These are phyloP conservation scores for Charanyca ferruginea DNA, from an alignment of 2,888 invertebrate genomes.

Conservation along the genomic window DNA sequence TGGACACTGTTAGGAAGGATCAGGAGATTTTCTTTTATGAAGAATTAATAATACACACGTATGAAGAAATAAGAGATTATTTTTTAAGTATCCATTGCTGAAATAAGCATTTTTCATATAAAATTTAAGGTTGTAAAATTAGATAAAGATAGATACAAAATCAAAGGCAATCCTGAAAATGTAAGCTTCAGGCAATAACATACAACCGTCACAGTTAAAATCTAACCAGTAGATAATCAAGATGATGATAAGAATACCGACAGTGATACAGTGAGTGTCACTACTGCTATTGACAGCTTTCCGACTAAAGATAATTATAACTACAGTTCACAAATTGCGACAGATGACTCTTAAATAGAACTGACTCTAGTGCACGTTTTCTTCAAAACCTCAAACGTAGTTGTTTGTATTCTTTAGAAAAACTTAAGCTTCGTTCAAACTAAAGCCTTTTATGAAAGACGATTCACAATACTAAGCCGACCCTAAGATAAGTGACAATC, in stretches of 20 bases:
- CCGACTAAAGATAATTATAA: conserved; percentile 45
- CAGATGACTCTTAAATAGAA: conserved; percentile 41
- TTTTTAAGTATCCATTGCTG: not conserved
- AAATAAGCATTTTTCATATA: not conserved
- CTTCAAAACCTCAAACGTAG: not conserved
- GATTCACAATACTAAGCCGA: conserved; percentile 61
- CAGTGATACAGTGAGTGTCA: conserved; percentile 49
- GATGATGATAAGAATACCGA: conserved; percentile 40
- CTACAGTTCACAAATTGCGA: conserved; percentile 58
- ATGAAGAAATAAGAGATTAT: not conserved
- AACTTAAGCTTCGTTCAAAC: not conserved
- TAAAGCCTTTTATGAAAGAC: conserved; percentile 44
- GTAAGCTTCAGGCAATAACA: conserved; percentile 10
- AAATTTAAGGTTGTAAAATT: not conserved
- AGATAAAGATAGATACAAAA: not conserved
- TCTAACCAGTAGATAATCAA: conserved; percentile 21
- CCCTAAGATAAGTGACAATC: conserved; percentile 62
- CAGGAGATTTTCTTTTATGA: conserved; percentile 15
- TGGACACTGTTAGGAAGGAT: conserved; percentile 73
- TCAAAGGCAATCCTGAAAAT: conserved; percentile 8
- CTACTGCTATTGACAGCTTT: conserved; percentile 49
- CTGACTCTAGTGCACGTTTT: conserved; percentile 24
- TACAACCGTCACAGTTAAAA: conserved; percentile 11
- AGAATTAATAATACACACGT: conserved; percentile 2
- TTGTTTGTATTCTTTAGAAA: not conserved